phyloP scores from a whole-genome alignment of 2,113 vertebrate species.

The Cynopterus brachyotis region DNA sequence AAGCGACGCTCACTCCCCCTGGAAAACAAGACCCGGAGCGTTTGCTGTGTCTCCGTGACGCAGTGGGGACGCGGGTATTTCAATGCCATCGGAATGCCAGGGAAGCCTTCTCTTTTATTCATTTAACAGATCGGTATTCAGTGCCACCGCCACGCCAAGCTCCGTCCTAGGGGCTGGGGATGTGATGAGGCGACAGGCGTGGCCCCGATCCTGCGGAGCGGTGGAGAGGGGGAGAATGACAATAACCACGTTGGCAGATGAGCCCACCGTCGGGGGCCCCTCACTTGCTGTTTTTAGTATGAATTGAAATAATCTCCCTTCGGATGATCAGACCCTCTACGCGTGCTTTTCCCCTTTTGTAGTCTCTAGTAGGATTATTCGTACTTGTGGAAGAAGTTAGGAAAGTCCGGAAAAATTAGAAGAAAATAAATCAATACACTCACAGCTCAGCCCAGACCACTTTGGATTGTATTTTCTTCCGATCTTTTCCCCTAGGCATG shows the following conservation, averaged over 20 bases:
- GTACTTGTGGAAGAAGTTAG: no score
- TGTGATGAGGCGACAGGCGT: accelerated
- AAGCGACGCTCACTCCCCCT: conserved; percentile 36
- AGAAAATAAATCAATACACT: not conserved
- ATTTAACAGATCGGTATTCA: not conserved
- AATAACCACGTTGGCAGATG: accelerated
- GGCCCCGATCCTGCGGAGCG: accelerated
- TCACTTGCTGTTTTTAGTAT: not conserved
- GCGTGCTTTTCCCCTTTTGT: not conserved
- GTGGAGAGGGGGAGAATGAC: accelerated
- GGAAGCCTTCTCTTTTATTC: not conserved
- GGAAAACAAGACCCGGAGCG: not conserved
- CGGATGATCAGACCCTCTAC: accelerated
- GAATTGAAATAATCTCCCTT: not conserved
- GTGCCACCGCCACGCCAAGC: not conserved
- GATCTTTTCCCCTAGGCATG: not conserved
- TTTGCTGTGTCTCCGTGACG: not conserved
- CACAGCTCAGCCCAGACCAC: not conserved
- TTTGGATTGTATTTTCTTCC: not conserved
- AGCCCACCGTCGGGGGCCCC: accelerated
- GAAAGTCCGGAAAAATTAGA: not conserved
- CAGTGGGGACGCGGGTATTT: accelerated
- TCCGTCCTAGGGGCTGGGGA: not conserved
- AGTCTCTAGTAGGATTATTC: no score
- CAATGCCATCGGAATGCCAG: not conserved